Evolutionary conservation across 2,888 invertebrate species (phyloP), one percentile per base, ranked within the genome.

Genomic region (Drosophila putrida): DNA sequence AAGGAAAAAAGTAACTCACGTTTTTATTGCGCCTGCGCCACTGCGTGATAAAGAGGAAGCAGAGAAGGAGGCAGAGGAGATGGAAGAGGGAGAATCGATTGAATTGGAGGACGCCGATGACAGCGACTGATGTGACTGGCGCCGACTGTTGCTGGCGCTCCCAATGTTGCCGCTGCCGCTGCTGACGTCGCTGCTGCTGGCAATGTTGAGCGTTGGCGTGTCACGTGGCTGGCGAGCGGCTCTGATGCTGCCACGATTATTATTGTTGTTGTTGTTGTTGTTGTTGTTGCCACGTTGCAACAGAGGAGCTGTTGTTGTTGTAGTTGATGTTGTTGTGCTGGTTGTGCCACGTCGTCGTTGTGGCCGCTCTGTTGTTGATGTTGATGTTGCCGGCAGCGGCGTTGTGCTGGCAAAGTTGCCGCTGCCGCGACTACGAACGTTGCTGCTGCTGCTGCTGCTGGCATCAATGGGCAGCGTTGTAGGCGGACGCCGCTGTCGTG

Each of bases 401-500:
- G 82, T 65, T 28, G 81, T 66, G 46, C 55, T 69, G 80, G 36
- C 27, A 39, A 25, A 43, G 69, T 59, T 55, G 41, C 50, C 15
- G 31, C 35, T 36, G 50, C 36, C 44, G 69, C 61, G 46, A 31
- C 54, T 31, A 31, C 46, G 39, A 8, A n/a, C 13, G 27, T 76
- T 66, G 71, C 31, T 31, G 4, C 77, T 66, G 71, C 31, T 31
- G 4, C 62, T 59, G 72, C 71, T 69, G 71, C 61, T 71, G 38
- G 62, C 61, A 31, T 69, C 75, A 38, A 73, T 69, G 64, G 83
- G 72, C 55, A 75, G 66, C 75, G 90, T 90, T 44, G 83, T 78
- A 27, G 82, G 78, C 50, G 83, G 89, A 50, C 90, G 89, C 13
- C 88, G 86, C 58, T 88, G 90, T 0, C 85, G 88, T 27, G 92